Evolutionary conservation across 2,113 vertebrate genomes (phyloP).

Genomic region (Meriones unguiculatus): DNA sequence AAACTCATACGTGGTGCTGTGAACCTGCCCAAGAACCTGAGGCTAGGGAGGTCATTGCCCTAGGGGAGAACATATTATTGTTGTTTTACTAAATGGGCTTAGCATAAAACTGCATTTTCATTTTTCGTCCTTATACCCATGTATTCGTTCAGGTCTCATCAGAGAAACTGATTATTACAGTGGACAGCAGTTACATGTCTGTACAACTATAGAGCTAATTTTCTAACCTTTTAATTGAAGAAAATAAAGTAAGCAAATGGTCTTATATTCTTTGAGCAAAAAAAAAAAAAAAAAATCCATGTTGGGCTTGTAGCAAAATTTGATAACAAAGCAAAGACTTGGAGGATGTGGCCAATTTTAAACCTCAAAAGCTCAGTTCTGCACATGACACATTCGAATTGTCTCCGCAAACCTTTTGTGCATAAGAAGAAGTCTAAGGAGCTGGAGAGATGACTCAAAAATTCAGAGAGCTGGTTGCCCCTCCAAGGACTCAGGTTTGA

Average conservation of each 20-base stretch:
- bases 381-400: not conserved
- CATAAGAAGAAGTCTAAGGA: not conserved
- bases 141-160: not conserved
- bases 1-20: not conserved
- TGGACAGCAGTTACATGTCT: not conserved
- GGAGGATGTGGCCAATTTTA: not conserved
- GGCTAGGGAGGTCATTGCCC: too few species aligned
- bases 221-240: constrained; percentile 31
- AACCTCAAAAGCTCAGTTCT: not conserved
- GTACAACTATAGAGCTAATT: not conserved
- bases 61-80: not conserved
- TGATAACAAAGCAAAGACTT: constrained; percentile 8
- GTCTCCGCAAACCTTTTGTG: not conserved
- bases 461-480: not conserved
- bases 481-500: too few species aligned
- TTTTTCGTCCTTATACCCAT: not conserved
- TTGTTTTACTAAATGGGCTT: not conserved
- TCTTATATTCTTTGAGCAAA: not conserved
- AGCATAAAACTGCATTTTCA: not conserved
- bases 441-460: not conserved
- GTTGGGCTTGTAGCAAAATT: not conserved
- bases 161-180: not conserved
- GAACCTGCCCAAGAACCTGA: not conserved
- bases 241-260: not conserved
- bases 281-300: not conserved